phyloP scores from a whole-genome alignment of 2,888 invertebrate species.

The Hyles lineata region DNA sequence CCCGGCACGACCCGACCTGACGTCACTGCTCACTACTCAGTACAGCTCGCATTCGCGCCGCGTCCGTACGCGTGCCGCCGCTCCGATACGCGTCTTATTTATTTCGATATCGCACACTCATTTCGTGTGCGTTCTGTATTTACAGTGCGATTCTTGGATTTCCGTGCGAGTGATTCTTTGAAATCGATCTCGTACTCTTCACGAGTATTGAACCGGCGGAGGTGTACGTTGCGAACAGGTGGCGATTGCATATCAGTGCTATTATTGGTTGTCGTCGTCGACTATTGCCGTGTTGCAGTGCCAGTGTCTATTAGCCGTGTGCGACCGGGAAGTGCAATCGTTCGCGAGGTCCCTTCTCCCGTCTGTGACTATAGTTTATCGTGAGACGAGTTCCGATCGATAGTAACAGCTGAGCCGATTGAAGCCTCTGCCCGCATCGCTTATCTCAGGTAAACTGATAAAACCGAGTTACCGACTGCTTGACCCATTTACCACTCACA shows the following conservation, averaged over 20 bases:
- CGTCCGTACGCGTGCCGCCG: slow-evolving; percentile 50
- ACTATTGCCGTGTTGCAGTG: slow-evolving; percentile 60
- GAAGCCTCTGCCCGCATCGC: slow-evolving; percentile 60
- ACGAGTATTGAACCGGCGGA: slow-evolving; percentile 6
- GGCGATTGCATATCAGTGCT: slow-evolving; percentile 66
- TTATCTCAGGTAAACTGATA: slow-evolving; percentile 67
- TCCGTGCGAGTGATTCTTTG: not conserved
- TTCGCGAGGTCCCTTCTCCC: slow-evolving; percentile 48
- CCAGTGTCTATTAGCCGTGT: slow-evolving; percentile 60
- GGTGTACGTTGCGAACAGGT: slow-evolving; percentile 61
- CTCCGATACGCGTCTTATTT: slow-evolving; percentile 32
- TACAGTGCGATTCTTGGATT: not conserved
- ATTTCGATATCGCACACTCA: slow-evolving; percentile 54
- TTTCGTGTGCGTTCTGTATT: slow-evolving; percentile 37
- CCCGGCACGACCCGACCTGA: slow-evolving; percentile 46
- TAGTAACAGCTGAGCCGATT: slow-evolving; percentile 74
- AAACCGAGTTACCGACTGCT: slow-evolving; percentile 41
- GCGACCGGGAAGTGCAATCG: slow-evolving; percentile 59
- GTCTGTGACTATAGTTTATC: slow-evolving; percentile 39
- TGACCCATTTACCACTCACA: slow-evolving; percentile 51
- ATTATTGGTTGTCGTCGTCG: slow-evolving; percentile 66
- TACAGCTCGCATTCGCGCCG: slow-evolving; percentile 61
- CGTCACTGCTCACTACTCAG: slow-evolving; percentile 57
- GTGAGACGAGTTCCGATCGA: slow-evolving; percentile 67
- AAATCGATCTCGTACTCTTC: slow-evolving; percentile 1